Evolutionary conservation across 2,113 vertebrate genomes (phyloP).

Genomic region (Carassius auratus): DNA sequence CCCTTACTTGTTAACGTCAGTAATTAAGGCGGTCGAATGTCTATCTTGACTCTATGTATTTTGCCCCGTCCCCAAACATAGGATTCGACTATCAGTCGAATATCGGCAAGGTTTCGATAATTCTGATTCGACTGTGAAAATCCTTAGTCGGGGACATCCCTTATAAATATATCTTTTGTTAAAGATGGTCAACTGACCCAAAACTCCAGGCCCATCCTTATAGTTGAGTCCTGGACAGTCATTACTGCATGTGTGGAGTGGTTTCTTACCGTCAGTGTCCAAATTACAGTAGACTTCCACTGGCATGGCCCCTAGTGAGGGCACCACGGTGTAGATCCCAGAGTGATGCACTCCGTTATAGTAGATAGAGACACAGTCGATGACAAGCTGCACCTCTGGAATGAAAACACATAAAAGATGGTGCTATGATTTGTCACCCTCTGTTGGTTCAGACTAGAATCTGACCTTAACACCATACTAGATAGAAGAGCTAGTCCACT

Average conservation of each 20-base stretch:
- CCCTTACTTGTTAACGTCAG: too few species aligned
- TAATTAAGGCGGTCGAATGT: too few species aligned
- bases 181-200: neutral
- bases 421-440: slow-evolving; percentile 3
- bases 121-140: too few species aligned
- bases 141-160: too few species aligned
- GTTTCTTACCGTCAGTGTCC: slow-evolving; percentile 81
- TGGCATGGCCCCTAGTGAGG: slow-evolving; percentile 69
- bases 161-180: too few species aligned
- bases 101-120: too few species aligned
- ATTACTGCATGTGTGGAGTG: neutral
- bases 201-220: neutral
- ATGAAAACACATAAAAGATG: neutral
- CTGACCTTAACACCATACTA: neutral
- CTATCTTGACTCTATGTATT: too few species aligned
- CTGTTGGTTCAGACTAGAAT: slow-evolving; percentile 8
- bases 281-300: slow-evolving; percentile 85
- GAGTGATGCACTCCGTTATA: slow-evolving; percentile 79
- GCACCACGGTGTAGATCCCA: slow-evolving; percentile 82
- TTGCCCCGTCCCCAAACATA: too few species aligned
- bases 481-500: neutral
- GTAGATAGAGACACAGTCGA: slow-evolving; percentile 84
- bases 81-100: too few species aligned
- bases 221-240: neutral
- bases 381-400: slow-evolving; percentile 71